These are phyloP conservation scores for Eurystomus gularis DNA, from an alignment of 2,113 vertebrate species.

Conservation along the genomic window DNA sequence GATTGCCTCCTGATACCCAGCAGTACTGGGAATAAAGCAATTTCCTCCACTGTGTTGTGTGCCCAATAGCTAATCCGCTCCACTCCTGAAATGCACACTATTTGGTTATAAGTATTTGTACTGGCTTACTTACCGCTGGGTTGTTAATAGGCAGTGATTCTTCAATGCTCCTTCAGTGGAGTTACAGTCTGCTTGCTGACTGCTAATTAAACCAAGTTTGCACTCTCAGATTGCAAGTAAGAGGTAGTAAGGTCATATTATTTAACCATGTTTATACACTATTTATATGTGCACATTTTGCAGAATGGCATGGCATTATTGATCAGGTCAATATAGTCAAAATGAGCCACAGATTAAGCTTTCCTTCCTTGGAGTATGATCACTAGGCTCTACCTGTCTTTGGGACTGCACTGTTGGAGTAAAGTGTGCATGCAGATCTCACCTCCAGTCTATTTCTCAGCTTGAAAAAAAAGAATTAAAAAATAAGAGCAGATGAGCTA, in stretches of 20 bases:
- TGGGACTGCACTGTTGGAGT: neutral
- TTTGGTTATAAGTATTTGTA: constrained; percentile 89
- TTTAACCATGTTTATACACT: constrained; percentile 66
- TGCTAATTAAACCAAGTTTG: constrained; percentile 88
- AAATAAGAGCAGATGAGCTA: neutral
- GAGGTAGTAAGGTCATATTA: constrained; percentile 82
- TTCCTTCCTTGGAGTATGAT: constrained; percentile 10
- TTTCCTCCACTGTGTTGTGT: constrained; percentile 88
- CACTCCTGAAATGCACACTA: constrained; percentile 88
- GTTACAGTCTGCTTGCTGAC: constrained; percentile 86
- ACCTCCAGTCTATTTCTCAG: neutral
- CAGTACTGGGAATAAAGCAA: constrained; percentile 89
- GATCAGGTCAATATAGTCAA: constrained; percentile 43
- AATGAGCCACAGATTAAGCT: constrained; percentile 23
- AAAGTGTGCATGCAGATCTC: neutral
- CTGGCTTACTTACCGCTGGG: constrained; percentile 86
- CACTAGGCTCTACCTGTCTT: neutral
- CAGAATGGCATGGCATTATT: constrained; percentile 28
- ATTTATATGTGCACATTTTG: constrained; percentile 48
- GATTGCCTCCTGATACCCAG: constrained; percentile 87
- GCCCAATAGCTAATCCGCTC: constrained; percentile 87
- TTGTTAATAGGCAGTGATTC: constrained; percentile 88
- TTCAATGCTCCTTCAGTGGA: constrained; percentile 86
- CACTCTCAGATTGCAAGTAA: constrained; percentile 77
- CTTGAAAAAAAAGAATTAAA: neutral